Conservation (phyloP, 2,113 vertebrate species). For the Hippocampus barbouri region DNA sequence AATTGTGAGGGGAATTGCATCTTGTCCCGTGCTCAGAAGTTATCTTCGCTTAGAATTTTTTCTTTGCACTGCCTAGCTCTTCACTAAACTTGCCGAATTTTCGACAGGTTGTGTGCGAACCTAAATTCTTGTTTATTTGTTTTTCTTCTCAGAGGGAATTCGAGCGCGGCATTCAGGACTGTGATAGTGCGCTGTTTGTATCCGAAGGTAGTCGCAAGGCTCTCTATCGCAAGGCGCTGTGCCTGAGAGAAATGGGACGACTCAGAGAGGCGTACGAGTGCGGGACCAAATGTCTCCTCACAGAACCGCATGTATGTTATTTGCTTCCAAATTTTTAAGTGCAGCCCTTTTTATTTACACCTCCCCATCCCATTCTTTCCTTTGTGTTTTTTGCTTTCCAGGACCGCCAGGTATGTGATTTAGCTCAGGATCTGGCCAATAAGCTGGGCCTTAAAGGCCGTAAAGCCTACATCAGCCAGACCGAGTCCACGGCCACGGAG, state of each 20-base stretch:
- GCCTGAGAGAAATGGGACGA: conserved; percentile 84
- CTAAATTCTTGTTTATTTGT: too few species aligned
- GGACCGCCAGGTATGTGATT: conserved; percentile 88
- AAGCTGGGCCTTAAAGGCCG: conserved; percentile 90
- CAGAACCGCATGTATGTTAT: conserved; percentile 84
- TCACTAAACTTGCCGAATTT: too few species aligned
- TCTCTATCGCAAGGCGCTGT: conserved; percentile 87
- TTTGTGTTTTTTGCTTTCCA: conserved; percentile 38
- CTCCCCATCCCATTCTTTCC: not conserved
- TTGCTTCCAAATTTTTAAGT: not conserved
- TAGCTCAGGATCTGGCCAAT: conserved; percentile 94
- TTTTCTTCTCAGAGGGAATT: conserved; percentile 76
- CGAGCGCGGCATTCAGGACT: conserved; percentile 89
- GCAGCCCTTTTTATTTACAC: too few species aligned
- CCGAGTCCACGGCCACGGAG: conserved; percentile 60
- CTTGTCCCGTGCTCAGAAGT: not conserved
- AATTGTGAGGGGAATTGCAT: conserved; percentile 75
- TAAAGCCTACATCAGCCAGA: conserved; percentile 94
- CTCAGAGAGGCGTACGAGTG: conserved; percentile 94
- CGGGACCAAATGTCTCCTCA: conserved; percentile 88
- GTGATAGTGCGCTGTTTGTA: conserved; percentile 84
- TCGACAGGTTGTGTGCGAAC: too few species aligned
- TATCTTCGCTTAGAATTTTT: not conserved
- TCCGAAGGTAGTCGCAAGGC: conserved; percentile 87
- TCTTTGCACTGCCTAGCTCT: not conserved